Conservation (phyloP, 1,140 invertebrate species). For the Heliconius hermathena region DNA sequence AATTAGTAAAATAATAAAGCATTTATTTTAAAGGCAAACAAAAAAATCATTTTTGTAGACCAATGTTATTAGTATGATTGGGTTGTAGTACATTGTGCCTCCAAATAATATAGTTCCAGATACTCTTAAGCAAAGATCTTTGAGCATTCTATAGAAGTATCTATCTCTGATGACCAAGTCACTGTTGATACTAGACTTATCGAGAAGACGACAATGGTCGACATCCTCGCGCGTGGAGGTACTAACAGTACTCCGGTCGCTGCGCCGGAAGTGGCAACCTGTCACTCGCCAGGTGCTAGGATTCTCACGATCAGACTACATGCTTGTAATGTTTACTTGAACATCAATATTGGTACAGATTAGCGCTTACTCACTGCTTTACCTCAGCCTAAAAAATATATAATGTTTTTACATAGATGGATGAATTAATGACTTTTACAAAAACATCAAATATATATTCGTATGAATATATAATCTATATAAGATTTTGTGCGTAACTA, state of each 20-base stretch:
- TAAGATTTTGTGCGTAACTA: background rate
- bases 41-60: too few species aligned
- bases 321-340: constrained; percentile 18
- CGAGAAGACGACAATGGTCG: constrained; percentile 20
- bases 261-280: constrained; percentile 22
- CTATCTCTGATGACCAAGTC: background rate
- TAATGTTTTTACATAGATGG: too few species aligned
- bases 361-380: background rate
- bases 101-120: too few species aligned
- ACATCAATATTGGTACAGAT: background rate
- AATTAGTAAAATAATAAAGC: too few species aligned
- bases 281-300: constrained; percentile 25
- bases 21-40: too few species aligned
- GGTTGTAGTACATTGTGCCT: too few species aligned
- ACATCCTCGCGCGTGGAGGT: constrained; percentile 24
- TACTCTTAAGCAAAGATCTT: too few species aligned
- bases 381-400: too few species aligned
- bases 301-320: constrained; percentile 35
- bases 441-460: too few species aligned
- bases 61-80: too few species aligned
- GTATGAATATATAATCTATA: background rate
- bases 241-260: constrained; percentile 22
- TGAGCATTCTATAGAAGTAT: too few species aligned
- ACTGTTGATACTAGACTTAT: constrained; percentile 15
- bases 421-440: too few species aligned